phyloP scores from a whole-genome alignment of 2,797 vertebrate species.

The Melopsittacus undulatus region DNA sequence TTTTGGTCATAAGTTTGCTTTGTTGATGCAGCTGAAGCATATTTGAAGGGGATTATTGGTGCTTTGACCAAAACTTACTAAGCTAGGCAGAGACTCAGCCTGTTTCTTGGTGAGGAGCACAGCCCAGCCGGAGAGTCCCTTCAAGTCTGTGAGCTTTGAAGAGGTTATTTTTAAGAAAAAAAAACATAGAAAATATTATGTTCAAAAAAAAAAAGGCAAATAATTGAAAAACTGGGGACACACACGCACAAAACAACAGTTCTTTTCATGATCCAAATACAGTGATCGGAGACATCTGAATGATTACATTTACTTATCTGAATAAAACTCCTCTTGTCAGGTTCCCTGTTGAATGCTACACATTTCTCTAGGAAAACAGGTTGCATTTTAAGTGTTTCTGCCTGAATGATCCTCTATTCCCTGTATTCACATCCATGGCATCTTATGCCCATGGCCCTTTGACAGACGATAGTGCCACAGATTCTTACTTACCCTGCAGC shows the following conservation, averaged over 20 bases:
- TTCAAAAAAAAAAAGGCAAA: neutral
- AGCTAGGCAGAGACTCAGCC: neutral
- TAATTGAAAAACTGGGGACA: neutral
- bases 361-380: neutral
- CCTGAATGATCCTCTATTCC: neutral
- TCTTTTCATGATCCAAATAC: neutral
- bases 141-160: neutral
- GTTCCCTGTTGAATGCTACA: neutral
- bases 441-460: neutral
- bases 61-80: neutral
- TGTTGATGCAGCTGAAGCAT: neutral
- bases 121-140: neutral
- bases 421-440: neutral
- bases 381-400: neutral
- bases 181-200: neutral
- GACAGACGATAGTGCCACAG: neutral
- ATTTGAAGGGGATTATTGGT: neutral
- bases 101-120: neutral
- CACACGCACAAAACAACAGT: neutral
- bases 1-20: neutral
- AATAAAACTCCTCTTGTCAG: neutral
- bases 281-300: neutral
- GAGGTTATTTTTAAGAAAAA: neutral
- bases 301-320: neutral
- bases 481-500: conserved; percentile 66